Percentiles rank a stretch among this genome's conserved stretches.
These are phyloP conservation scores for Urophycis tenuis DNA, from an alignment of 2,797 vertebrate species.

Conservation along the genomic window DNA sequence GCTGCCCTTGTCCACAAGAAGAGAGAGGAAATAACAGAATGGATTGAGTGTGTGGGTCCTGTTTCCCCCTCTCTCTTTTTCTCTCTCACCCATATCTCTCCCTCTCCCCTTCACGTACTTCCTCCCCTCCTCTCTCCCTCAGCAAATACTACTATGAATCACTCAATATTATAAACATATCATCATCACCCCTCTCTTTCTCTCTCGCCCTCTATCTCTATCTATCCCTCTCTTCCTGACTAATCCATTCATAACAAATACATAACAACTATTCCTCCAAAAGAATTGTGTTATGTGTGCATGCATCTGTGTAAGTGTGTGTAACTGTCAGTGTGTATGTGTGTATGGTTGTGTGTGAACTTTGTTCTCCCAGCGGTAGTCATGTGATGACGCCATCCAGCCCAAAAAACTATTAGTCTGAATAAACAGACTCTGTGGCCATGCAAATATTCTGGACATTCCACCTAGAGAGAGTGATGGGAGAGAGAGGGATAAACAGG, in stretches of 20 bases:
- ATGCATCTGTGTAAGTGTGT: background rate
- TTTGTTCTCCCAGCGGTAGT: conserved; percentile 33
- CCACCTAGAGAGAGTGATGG: conserved; percentile 33
- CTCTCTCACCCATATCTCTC: background rate
- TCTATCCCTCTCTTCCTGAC: too few species aligned
- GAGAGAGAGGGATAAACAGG: background rate
- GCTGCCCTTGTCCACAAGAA: background rate
- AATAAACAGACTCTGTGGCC: conserved; percentile 72
- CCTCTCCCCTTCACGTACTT: too few species aligned
- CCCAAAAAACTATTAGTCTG: conserved; percentile 73
- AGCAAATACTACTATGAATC: background rate
- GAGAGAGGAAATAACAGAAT: too few species aligned
- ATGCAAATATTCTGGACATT: conserved; percentile 74
- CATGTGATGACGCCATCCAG: conserved; percentile 73
- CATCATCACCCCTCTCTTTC: background rate
- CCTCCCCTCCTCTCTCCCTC: background rate
- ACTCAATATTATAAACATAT: background rate
- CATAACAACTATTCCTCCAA: background rate
- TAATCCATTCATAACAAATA: background rate
- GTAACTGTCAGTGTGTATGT: background rate
- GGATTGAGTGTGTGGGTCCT: background rate
- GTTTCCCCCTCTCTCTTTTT: background rate
- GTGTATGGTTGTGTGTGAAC: background rate
- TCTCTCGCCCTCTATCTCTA: too few species aligned
- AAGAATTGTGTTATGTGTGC: background rate